Base-by-base conservation (phyloP, 2,113 vertebrate genomes). In the Gila orcuttii region DNA sequence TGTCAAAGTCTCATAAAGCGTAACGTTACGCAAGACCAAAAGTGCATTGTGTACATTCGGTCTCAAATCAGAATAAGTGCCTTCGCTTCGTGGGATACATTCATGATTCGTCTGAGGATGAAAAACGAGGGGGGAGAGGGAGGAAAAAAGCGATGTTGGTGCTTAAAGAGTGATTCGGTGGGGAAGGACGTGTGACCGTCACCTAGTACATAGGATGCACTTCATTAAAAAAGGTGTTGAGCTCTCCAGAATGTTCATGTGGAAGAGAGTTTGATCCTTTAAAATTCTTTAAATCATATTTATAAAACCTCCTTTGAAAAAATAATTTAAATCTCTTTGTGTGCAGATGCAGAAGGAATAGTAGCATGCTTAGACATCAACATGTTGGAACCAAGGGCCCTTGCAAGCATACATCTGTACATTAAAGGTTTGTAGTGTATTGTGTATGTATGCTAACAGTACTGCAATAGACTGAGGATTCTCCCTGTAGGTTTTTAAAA, bases 81-180 rank as follows among this genome's bases (percentile, higher is more conserved):
- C 91, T 80, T 85, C 84, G 82, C 28, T 11, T 64, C 3, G 86
- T 90, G 93, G 93, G 90, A 90, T 95, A 94, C 95, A 95, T 94
- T 95, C 94, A 94, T 91, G 75, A 93, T 77, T 82, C 87, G 86
- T 86, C 88, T 87, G 31, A 86, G 79, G 86, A 42, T 87, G 74
- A 52, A 47, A 93, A 33, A 9, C 25, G 19, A 83, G 17, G 57
- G 64, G 19, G 55, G 19, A 82, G 71, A 59, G 13, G 31, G 31
- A 36, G 66, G 19, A 1, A 25, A 42, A 45, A 66, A 55, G 57
- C 50, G 15, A n/a, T 66, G 19, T 28, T 7, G 21, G 25, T 17
- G 28, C 47, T 36, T 47, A 23, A 82, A 66, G 62, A 69, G 80
- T 31, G 79, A 69, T 69, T 69, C 9, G 23, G 15, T 17, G 80